Evolutionary conservation across 2,113 vertebrate species (phyloP).

Genomic region (Struthio camelus): DNA sequence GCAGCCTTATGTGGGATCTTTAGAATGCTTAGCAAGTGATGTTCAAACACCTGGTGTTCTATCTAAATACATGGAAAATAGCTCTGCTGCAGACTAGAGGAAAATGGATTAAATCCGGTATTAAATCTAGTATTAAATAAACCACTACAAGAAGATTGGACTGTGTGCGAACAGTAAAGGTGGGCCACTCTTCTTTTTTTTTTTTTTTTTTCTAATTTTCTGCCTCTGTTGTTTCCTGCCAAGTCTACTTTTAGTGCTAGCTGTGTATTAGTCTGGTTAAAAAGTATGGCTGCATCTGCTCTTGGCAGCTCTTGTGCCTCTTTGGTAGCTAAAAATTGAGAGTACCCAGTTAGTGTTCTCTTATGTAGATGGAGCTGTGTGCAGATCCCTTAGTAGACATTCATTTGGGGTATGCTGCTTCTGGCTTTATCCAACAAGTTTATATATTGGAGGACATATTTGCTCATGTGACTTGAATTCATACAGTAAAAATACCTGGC

Average conservation of each 20-base stretch:
- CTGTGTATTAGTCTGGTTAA: neutral
- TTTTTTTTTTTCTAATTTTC: neutral
- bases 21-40: neutral
- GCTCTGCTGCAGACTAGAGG: neutral
- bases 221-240: neutral
- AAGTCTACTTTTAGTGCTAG: neutral
- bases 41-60: neutral
- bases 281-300: neutral
- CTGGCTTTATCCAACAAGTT: slow-evolving; percentile 3
- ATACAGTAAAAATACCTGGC: slow-evolving; percentile 27
- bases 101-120: neutral
- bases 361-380: neutral
- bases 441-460: slow-evolving; percentile 8
- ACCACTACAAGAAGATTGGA: neutral
- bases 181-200: neutral
- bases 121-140: neutral
- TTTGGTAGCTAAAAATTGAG: neutral
- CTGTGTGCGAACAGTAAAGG: neutral
- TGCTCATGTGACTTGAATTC: slow-evolving; percentile 55
- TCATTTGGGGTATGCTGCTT: neutral
- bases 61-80: neutral
- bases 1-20: neutral
- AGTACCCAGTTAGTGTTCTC: neutral
- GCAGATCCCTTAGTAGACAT: slow-evolving; percentile 6
- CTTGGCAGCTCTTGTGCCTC: neutral